Percentiles rank a stretch among this genome's conserved stretches.
Conservation (phyloP, 2,797 vertebrate genomes). For the Aulostomus chinensis region DNA sequence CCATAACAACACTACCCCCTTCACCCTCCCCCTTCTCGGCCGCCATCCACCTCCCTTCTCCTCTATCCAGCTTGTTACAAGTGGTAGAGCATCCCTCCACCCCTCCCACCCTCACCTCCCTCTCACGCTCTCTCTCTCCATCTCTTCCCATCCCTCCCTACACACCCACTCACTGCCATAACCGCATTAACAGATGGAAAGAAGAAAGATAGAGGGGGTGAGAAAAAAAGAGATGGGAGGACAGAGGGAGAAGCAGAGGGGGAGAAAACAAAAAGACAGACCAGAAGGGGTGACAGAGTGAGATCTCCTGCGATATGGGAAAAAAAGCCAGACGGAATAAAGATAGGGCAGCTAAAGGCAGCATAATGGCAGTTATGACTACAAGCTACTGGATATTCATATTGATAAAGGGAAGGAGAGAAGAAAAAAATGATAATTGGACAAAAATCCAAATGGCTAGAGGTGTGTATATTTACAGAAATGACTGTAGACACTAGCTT, state of each 20-base stretch:
- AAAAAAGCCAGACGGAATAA: neutral
- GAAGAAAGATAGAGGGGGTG: conserved; percentile 2
- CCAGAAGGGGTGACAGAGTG: conserved; percentile 21
- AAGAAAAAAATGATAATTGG: neutral
- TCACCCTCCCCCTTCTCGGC: conserved; percentile 2
- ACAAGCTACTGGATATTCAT: conserved; percentile 2
- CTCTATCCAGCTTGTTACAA: conserved; percentile 44
- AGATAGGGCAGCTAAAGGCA: neutral
- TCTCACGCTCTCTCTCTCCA: too few species aligned
- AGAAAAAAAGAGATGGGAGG: conserved; percentile 4
- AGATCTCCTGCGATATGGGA: neutral
- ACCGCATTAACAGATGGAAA: conserved; percentile 59
- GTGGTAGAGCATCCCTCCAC: conserved; percentile 40
- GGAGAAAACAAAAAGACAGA: conserved; percentile 23
- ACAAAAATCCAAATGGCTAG: neutral
- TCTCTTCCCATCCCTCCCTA: conserved; percentile 47
- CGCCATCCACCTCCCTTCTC: conserved; percentile 25
- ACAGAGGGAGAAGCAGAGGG: conserved; percentile 34
- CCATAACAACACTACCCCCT: conserved; percentile 75
- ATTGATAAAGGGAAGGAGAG: conserved; percentile 4
- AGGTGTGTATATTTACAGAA: too few species aligned
- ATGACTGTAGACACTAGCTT: too few species aligned
- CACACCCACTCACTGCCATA: conserved; percentile 63
- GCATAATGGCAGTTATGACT: conserved; percentile 4
- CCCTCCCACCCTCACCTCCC: conserved; percentile 18